Evolutionary conservation across 2,797 vertebrate genomes (phyloP).

Genomic region (Eutrigla gurnardus): DNA sequence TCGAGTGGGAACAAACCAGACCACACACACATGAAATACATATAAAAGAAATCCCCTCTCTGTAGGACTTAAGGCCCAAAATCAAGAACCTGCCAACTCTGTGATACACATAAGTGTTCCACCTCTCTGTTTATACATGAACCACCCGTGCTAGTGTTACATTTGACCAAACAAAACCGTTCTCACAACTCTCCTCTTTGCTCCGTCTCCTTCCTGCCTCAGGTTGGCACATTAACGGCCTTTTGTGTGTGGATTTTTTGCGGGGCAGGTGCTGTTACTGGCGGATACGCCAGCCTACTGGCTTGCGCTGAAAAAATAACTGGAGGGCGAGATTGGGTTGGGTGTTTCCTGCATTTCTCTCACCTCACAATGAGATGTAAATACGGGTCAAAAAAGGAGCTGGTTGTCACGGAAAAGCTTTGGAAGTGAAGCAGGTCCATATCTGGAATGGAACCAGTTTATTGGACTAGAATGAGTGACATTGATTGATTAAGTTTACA

Average conservation of each 20-base stretch:
- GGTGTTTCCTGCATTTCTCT: slow-evolving; percentile 67
- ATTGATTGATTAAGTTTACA: slow-evolving; percentile 10
- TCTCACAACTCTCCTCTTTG: slow-evolving; percentile 29
- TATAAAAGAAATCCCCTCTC: slow-evolving; percentile 23
- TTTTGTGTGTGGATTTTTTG: slow-evolving; percentile 39
- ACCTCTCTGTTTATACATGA: slow-evolving; percentile 62
- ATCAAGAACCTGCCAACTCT: slow-evolving; percentile 22
- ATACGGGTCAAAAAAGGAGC: slow-evolving; percentile 42
- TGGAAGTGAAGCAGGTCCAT: slow-evolving; percentile 7
- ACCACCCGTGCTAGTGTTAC: slow-evolving; percentile 65
- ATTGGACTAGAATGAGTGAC: slow-evolving; percentile 44
- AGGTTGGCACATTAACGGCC: not conserved
- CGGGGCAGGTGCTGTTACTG: slow-evolving; percentile 31
- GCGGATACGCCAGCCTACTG: slow-evolving; percentile 39
- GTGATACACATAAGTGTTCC: slow-evolving; percentile 52
- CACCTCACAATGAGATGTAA: slow-evolving; percentile 68
- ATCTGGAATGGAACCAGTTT: slow-evolving; percentile 39
- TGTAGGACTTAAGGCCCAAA: slow-evolving; percentile 25
- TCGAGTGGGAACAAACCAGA: not conserved
- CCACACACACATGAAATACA: not conserved
- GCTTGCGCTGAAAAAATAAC: slow-evolving; percentile 60
- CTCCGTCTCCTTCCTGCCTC: slow-evolving; percentile 31
- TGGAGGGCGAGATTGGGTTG: slow-evolving; percentile 39
- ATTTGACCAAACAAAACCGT: slow-evolving; percentile 46
- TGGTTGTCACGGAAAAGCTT: not conserved